Evolutionary conservation across 2,113 vertebrate genomes (phyloP).

Genomic region (Balaeniceps rex): DNA sequence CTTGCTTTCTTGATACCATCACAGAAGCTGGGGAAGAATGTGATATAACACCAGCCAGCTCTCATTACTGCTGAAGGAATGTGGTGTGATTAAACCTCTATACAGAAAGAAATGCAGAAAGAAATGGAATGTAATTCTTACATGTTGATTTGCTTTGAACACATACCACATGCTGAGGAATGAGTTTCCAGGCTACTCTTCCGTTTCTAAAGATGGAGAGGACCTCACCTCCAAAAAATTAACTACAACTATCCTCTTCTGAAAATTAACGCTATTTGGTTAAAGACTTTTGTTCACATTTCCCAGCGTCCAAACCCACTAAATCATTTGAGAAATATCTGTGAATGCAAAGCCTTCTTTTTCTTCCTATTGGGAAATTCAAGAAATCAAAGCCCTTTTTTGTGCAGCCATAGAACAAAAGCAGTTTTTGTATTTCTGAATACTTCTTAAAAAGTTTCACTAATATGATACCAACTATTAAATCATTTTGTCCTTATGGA

Average conservation of each 20-base stretch:
- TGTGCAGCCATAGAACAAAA: not conserved
- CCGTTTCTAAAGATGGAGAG: not conserved
- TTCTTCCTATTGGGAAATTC: not conserved
- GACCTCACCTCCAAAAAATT: not conserved
- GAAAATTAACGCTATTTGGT: not conserved
- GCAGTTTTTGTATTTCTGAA: not conserved
- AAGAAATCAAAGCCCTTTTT: not conserved
- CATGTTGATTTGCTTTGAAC: not conserved
- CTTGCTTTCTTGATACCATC: not conserved
- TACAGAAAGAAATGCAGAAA: not conserved
- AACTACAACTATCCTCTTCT: not conserved
- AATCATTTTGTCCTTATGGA: not conserved
- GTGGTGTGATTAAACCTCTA: slow-evolving; percentile 14
- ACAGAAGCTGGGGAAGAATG: not conserved
- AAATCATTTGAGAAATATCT: not conserved
- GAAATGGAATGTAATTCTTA: slow-evolving; percentile 22
- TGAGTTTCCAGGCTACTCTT: not conserved
- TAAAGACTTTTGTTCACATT: not conserved
- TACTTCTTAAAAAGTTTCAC: not conserved
- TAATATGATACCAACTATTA: not conserved
- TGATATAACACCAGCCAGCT: not conserved
- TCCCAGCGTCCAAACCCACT: not conserved
- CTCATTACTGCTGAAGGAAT: slow-evolving; percentile 25
- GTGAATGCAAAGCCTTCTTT: not conserved
- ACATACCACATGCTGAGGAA: not conserved